Percentiles rank a stretch among this genome's conserved stretches.
Evolutionary conservation across 2,888 invertebrate genomes (phyloP).

Genomic region (Cacoxenus indagator): DNA sequence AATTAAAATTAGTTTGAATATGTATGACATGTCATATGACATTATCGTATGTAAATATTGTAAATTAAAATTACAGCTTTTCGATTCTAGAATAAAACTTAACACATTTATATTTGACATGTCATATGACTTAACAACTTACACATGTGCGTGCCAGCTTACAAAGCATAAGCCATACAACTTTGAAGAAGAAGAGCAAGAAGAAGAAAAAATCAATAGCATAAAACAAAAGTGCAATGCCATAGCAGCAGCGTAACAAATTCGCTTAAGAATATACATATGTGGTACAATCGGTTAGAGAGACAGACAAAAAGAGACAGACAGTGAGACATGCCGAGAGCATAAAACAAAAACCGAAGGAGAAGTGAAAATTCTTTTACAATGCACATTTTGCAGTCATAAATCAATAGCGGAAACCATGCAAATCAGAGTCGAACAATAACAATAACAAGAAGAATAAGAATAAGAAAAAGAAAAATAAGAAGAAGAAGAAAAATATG

Average conservation of each 20-base stretch:
- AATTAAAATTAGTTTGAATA: too few species aligned
- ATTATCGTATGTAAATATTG: too few species aligned
- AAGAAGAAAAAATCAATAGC: background rate
- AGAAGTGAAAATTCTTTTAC: background rate
- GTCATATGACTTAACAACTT: too few species aligned
- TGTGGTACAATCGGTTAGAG: background rate
- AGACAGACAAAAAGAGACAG: too few species aligned
- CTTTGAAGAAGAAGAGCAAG: background rate
- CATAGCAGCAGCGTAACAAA: background rate
- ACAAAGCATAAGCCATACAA: too few species aligned
- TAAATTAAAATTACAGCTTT: too few species aligned
- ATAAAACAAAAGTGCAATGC: background rate
- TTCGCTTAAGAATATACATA: background rate
- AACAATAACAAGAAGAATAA: background rate
- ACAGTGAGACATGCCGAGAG: background rate
- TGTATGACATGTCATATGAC: too few species aligned
- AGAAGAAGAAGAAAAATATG: background rate
- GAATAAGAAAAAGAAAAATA: background rate
- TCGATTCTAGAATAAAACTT: too few species aligned
- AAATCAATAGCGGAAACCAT: constrained; percentile 22
- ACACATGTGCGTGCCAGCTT: too few species aligned
- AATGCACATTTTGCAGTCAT: background rate
- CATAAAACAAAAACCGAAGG: background rate
- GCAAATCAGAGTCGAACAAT: background rate
- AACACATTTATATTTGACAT: too few species aligned